These are phyloP conservation scores for Oedothorax gibbosus DNA, from an alignment of 1,140 invertebrate species.

Conservation along the genomic window DNA sequence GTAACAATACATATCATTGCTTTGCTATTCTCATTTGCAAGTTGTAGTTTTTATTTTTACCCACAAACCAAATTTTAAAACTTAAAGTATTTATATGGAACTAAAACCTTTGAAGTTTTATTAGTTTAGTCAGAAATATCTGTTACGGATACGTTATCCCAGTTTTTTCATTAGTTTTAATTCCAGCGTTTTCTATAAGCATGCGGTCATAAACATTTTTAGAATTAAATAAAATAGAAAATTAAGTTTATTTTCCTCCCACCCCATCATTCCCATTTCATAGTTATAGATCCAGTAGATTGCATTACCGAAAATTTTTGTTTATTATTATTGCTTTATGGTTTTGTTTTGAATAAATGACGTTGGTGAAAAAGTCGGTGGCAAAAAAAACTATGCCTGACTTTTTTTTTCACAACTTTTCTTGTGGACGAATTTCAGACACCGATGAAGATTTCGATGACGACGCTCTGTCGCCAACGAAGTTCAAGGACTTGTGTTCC, in stretches of 20 bases:
- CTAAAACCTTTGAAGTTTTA: too few species aligned
- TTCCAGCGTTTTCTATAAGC: constrained; percentile 32
- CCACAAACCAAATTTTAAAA: too few species aligned
- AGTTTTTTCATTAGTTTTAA: constrained; percentile 39
- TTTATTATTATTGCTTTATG: constrained; percentile 32
- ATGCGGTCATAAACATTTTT: constrained; percentile 11
- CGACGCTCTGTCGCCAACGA: constrained; percentile 35
- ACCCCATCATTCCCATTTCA: neutral
- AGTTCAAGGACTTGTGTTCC: constrained; percentile 52
- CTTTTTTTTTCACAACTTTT: constrained; percentile 26
- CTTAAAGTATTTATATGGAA: too few species aligned
- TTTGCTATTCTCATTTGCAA: too few species aligned
- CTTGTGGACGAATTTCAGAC: constrained; percentile 53
- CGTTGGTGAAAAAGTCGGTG: constrained; percentile 29
- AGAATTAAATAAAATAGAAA: neutral
- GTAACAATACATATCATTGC: too few species aligned
- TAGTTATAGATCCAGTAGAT: constrained; percentile 16
- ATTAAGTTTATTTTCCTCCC: constrained; percentile 2
- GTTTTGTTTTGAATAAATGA: constrained; percentile 36
- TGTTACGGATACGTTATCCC: too few species aligned
- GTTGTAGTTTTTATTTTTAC: too few species aligned
- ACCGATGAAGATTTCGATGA: constrained; percentile 43
- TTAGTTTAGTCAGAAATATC: too few species aligned
- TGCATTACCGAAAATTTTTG: constrained; percentile 5
- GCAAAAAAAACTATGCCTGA: constrained; percentile 25